Evolutionary conservation across 1,140 invertebrate species (phyloP), one percentile per base, ranked within the genome.

Genomic region (Lepidurus couesii): DNA sequence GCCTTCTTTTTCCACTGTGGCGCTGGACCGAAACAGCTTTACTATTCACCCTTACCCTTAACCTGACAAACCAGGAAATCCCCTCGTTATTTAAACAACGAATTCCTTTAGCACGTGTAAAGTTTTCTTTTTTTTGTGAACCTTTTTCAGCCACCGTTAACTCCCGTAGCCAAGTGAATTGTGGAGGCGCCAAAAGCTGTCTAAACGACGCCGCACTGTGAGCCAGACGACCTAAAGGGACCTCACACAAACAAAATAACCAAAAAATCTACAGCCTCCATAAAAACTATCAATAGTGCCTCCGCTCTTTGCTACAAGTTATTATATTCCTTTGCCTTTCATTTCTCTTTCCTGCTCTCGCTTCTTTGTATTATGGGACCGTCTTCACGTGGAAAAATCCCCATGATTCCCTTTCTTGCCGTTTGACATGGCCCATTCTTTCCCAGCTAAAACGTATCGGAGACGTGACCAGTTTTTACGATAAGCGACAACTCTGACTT

Each of bases 151-250:
- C 53, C 21, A 13, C 53, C 53, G 1, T 16, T 1, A 65, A 65
- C 8, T 65, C 53, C 53, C 53, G 16, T 65, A 65, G 53, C 16
- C 8, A 65, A 65, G 53, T 65, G 53, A 65, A 65, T 65, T 65
- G 53, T 65, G n/a, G 53, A 65, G 53, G 53, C 53, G 53, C 53
- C 53, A 65, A 65, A 65, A 65, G 53, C 53, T 65, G 53, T 65
- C 53, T 65, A 65, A 65, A 65, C 53, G 53, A 65, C 53, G 53
- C 53, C 53, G 21, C 53, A 65, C 53, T 65, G 53, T 65, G 21
- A 13, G 53, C 53, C 53, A 21, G 53, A 65, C 53, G 21, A 65
- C 53, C 6, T n/a, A 65, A 16, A 21, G 53, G 13, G 5, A 13
- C n/a, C 53, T 21, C 21, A n/a, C 13, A 7, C 9, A 65, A 65